Base-by-base conservation (phyloP, 2,888 invertebrate genomes). In the Athrips mouffetella region DNA sequence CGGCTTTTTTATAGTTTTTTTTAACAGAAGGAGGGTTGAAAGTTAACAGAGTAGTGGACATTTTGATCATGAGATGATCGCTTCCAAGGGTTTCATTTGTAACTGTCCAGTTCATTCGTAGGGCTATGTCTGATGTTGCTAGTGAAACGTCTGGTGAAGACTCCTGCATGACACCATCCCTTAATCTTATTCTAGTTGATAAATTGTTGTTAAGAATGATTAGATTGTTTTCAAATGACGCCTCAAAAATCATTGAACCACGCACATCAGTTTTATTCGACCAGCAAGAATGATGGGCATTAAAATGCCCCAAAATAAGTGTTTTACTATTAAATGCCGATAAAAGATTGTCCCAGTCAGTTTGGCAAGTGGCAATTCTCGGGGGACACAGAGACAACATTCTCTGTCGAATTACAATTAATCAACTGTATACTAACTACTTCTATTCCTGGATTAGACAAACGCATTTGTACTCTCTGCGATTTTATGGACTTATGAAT, bases 1-100 rank as follows among this genome's bases (percentile, higher is more conserved):
- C 46, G 1, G 53, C 50, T 10, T 46, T 51, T 45, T 58, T 59
- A 45, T 51, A 52, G 39, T 59, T 60, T 33, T 53, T 44, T 51
- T 39, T 54, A 25, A 10, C 1, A 11, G 8, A n/a, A 6, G 4
- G 3, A 16, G 40, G n/a, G 7, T n/a, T 21, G 23, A 6, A 11
- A 1, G 10, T 21, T 21, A 11, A 40, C n/a, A 2, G 16, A 4
- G 1, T n/a, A n/a, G 29, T 47, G 11, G 45, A 30, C n/a, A 52
- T 46, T 39, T 49, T 49, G 21, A 52, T 49, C 3, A 47, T 25
- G 6, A 20, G 2, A 39, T 53, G 51, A 15, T 53, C 53, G 39
- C 53, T 54, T 3, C 51, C 49, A n/a, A 54, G 13, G 7, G 29
- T 25, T 39, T 53, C 50, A 11, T 49, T 49, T 6, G 25, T 16